A percentile compares a stretch with the other conserved stretches of the same genome.
These are phyloP conservation scores for Callionymus lyra DNA, from an alignment of 2,113 vertebrate genomes.

Conservation along the genomic window DNA sequence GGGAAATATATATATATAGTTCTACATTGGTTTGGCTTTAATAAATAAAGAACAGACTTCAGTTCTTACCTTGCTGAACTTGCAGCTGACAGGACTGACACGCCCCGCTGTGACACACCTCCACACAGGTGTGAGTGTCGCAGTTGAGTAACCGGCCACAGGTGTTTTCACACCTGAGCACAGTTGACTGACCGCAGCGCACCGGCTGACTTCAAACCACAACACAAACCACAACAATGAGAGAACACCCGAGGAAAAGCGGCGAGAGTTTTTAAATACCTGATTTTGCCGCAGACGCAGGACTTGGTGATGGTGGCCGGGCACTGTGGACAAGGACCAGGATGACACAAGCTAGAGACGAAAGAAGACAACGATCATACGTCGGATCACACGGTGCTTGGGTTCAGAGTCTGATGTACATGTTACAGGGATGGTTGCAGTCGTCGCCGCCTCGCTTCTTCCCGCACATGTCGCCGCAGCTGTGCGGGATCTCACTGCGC, in stretches of 20 bases:
- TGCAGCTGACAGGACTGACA: constrained; percentile 82
- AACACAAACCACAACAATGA: background rate
- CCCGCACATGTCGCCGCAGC: constrained; percentile 95
- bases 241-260: background rate
- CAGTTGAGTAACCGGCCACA: constrained; percentile 83
- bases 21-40: too few species aligned
- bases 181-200: constrained; percentile 82
- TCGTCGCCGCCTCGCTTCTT: constrained; percentile 83
- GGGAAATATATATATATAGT: too few species aligned
- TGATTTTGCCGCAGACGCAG: constrained; percentile 86
- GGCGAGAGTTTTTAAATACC: constrained; percentile 53
- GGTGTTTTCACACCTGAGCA: constrained; percentile 76
- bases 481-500: constrained; percentile 95
- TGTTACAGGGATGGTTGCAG: constrained; percentile 94
- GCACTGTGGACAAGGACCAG: constrained; percentile 92
- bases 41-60: too few species aligned
- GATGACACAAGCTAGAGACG: constrained; percentile 82
- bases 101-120: constrained; percentile 81
- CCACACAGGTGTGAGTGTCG: constrained; percentile 78
- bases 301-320: constrained; percentile 88
- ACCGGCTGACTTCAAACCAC: constrained; percentile 76
- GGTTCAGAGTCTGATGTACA: constrained; percentile 63
- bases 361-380: background rate
- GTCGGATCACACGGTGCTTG: background rate
- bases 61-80: constrained; percentile 76